phyloP scores from a whole-genome alignment of 2,113 vertebrate genomes.

The Entomyzon cyanotis region DNA sequence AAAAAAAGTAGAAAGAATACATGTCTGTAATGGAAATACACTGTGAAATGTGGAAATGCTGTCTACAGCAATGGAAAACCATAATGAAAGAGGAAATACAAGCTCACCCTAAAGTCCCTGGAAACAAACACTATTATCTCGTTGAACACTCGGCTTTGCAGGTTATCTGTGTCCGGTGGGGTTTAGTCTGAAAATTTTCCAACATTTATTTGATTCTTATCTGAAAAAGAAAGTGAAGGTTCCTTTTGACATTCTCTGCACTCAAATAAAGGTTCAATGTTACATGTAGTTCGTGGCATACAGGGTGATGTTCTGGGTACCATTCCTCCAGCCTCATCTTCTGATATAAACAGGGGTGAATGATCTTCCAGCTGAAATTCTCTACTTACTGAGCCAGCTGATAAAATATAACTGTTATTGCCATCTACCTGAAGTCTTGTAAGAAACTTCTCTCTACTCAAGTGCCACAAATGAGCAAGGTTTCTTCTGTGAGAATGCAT shows the following conservation, averaged over 20 bases:
- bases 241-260: background rate
- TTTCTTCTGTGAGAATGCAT: background rate
- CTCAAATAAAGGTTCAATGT: background rate
- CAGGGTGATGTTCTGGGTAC: background rate
- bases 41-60: background rate
- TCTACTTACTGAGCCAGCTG: background rate
- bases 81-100: background rate
- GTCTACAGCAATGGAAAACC: background rate
- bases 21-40: background rate
- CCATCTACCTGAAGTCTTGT: background rate
- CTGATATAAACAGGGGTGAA: background rate
- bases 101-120: background rate
- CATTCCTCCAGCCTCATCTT: background rate
- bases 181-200: background rate
- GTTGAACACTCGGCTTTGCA: background rate
- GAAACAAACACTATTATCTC: background rate
- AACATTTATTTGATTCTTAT: background rate
- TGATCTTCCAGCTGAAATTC: background rate
- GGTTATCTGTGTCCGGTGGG: background rate
- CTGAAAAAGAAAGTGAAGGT: background rate
- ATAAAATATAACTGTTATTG: background rate
- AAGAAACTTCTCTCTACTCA: background rate
- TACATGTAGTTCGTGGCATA: background rate
- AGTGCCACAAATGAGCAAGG: background rate
- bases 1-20: background rate